A percentile compares a stretch with the other conserved stretches of the same genome.
Conservation (phyloP, 2,797 vertebrate genomes). For the Acipenser oxyrinchus region DNA sequence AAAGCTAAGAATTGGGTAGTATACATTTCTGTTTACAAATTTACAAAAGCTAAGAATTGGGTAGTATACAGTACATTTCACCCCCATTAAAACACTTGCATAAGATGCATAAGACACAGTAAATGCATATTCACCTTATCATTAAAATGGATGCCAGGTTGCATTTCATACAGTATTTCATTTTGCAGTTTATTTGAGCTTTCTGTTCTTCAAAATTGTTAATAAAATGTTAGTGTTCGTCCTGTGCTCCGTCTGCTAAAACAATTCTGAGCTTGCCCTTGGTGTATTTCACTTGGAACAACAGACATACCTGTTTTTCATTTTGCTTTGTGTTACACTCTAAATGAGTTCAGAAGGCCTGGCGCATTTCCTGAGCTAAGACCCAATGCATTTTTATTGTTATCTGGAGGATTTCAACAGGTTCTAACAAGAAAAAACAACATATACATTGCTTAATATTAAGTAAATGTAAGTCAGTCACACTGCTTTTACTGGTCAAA, state of each 20-base stretch:
- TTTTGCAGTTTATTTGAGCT: background rate
- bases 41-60: too few relatives aligned
- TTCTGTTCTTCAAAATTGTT: too few relatives aligned
- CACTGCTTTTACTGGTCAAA: constrained; percentile 47
- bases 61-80: too few relatives aligned
- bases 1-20: too few relatives aligned
- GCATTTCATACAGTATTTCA: background rate
- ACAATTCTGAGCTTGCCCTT: constrained; percentile 32
- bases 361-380: constrained; percentile 43
- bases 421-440: constrained; percentile 52
- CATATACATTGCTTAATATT: constrained; percentile 42
- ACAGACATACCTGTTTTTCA: constrained; percentile 28
- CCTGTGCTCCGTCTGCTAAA: too few relatives aligned
- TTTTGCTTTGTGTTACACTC: constrained; percentile 48
- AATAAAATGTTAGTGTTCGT: too few relatives aligned
- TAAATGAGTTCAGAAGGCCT: constrained; percentile 37
- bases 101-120: too few relatives aligned
- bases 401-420: constrained; percentile 61
- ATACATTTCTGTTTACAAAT: too few relatives aligned
- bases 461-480: constrained; percentile 42
- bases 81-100: too few relatives aligned
- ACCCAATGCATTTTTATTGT: constrained; percentile 62
- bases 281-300: constrained; percentile 38
- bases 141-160: too few relatives aligned
- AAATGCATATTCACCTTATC: too few relatives aligned